phyloP scores from a whole-genome alignment of 2,797 vertebrate genomes.

The Poecilia picta region DNA sequence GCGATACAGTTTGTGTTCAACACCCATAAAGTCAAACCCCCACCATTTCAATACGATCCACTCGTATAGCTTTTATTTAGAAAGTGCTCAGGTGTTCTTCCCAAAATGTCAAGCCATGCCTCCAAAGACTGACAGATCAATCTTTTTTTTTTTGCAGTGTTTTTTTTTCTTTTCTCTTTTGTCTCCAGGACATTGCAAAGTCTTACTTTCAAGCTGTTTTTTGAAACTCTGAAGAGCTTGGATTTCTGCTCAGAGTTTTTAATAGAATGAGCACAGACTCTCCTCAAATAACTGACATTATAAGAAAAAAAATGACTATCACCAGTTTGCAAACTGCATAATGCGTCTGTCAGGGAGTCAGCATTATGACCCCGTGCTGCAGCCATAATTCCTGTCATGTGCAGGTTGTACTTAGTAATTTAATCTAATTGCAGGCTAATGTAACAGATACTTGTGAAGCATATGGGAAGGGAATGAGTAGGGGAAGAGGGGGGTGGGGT shows the following conservation, averaged over 20 bases:
- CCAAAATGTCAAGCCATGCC: slow-evolving; percentile 15
- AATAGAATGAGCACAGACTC: slow-evolving; percentile 8
- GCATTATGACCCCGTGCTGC: slow-evolving; percentile 37
- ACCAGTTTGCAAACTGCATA: slow-evolving; percentile 52
- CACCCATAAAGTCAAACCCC: background rate
- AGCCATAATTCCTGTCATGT: slow-evolving; percentile 55
- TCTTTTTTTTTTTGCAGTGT: background rate
- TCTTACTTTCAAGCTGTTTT: background rate
- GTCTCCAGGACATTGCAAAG: background rate
- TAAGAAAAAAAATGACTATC: slow-evolving; percentile 42
- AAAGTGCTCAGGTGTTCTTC: background rate
- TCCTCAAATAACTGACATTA: slow-evolving; percentile 52
- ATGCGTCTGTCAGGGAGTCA: slow-evolving; percentile 42
- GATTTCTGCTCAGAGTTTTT: background rate
- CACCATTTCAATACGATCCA: slow-evolving; percentile 1
- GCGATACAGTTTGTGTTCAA: background rate
- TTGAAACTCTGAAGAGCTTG: background rate
- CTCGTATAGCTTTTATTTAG: background rate
- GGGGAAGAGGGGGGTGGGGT: slow-evolving; percentile 53
- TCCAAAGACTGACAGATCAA: slow-evolving; percentile 8
- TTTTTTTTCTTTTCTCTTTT: background rate
- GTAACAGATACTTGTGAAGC: slow-evolving; percentile 68
- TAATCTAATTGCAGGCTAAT: slow-evolving; percentile 68
- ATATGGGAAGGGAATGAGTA: slow-evolving; percentile 63
- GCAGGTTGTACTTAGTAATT: slow-evolving; percentile 72